Evolutionary conservation across 2,888 invertebrate genomes (phyloP), one percentile per base, ranked within the genome.

Genomic region (Dinocampus coccinellae): DNA sequence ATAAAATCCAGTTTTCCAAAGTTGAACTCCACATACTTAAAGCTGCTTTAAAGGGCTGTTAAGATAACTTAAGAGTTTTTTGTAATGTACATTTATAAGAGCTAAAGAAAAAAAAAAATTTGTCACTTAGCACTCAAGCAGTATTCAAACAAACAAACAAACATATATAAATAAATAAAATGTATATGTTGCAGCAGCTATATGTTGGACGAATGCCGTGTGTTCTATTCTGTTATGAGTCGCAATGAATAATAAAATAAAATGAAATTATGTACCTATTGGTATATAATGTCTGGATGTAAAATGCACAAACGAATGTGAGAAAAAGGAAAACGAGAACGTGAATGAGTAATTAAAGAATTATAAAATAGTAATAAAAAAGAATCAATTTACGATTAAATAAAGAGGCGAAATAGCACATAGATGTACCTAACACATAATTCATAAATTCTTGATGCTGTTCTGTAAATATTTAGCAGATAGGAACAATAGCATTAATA

Each of bases 21-120:
- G 82, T 78, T 82, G 82, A 81, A 58, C 81, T 85, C 81, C 83
- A 80, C 81, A 83, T 85, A 86, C 85, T 86, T 86, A 85, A 47
- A 84, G 81, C 81, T 81, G 83, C 85, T 84, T 84, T 57, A 81
- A 82, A 83, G 47, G 78, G 80, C 80, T 82, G 82, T 83, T 83
- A 80, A 82, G 79, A 57, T 76, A 82, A 84, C 83, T 83, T 84
- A 85, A 82, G 82, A 80, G 78, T 81, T 84, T 83, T 84, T 84
- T 85, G 81, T 80, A 83, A 83, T 82, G 83, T 85, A 83, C 80
- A 81, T 85, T 87, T 86, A 81, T 86, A 86, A 86, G 84, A 83
- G 83, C 82, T 84, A 82, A 72, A 77, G 74, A 71, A 68, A 73
- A 66, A 13, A 57, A 66, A 13, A 57, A 57, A 57, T 42, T 55